These are phyloP conservation scores for Melanocharis versteri DNA, from an alignment of 2,113 vertebrate species.

Conservation along the genomic window DNA sequence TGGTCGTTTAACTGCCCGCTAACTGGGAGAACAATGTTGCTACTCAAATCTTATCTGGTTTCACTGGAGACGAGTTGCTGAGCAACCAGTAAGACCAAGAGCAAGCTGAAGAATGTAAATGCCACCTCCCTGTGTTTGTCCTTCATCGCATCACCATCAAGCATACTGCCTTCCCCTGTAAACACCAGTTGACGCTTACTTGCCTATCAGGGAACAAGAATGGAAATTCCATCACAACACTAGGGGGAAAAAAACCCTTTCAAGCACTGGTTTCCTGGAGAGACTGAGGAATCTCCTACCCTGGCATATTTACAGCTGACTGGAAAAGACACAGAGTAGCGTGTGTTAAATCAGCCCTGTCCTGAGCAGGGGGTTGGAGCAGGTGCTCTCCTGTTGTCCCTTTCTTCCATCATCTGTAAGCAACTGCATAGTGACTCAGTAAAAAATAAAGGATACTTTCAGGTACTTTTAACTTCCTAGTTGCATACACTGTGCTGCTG, in stretches of 20 bases:
- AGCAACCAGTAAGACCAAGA: constrained; percentile 37
- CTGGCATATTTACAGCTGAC: neutral
- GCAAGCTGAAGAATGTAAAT: constrained; percentile 1
- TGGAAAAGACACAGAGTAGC: neutral
- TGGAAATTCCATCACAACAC: neutral
- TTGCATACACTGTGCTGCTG: neutral
- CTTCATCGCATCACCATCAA: neutral
- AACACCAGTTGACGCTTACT: neutral
- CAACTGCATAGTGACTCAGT: neutral
- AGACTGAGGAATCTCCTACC: neutral
- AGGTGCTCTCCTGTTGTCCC: neutral
- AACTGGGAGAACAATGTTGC: neutral
- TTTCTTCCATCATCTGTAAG: neutral
- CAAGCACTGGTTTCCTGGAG: neutral
- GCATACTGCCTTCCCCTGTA: neutral
- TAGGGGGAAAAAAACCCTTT: neutral
- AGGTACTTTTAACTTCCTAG: neutral
- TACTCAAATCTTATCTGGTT: constrained; percentile 42
- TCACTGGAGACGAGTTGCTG: neutral
- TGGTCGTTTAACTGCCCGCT: neutral
- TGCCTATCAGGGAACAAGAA: neutral
- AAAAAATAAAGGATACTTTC: neutral
- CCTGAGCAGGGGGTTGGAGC: neutral
- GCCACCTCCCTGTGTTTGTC: neutral
- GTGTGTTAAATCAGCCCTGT: accelerated